Evolutionary conservation across 2,888 invertebrate species (phyloP), one percentile per base, ranked within the genome.

Genomic region (Caenorhabditis japonica): DNA sequence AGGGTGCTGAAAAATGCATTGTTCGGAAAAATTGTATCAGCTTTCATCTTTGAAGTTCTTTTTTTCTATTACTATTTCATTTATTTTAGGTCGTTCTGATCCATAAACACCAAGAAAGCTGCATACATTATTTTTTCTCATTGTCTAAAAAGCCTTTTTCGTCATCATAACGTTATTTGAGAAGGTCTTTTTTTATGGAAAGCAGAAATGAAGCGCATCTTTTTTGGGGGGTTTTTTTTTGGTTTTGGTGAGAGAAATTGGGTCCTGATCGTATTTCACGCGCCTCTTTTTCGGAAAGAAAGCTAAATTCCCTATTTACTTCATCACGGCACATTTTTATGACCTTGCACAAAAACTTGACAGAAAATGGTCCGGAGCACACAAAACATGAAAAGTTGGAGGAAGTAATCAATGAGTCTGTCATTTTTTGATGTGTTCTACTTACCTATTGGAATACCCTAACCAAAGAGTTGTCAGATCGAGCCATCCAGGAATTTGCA

Each of bases 391-490:
- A n/a, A n/a, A n/a, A n/a, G n/a, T n/a, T n/a, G n/a, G n/a, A n/a
- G n/a, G n/a, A n/a, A n/a, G n/a, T n/a, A n/a, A n/a, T n/a, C n/a
- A 43, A 13, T 36, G 5, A 43, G 30, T 21, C 19, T 30, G 5
- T 7, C 17, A 8, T 36, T 21, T 46, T 41, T 55, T 55, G 64
- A 64, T 41, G 64, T 17, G 15, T 12, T 30, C 4, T 17, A 46
- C 39, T 51, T 39, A 83, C 84, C 90, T 90, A 87, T 91, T 97
- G 90, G 97, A 95, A 90, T 99, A 99, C 49, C 97, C 97, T 62
- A 99, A 91, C 97, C 97, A 99, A 1, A 87, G 70, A 7, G 76
- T 59, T 10, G 86, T 59, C 3, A 69, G 56, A 56, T 86, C 85
- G 17, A 86, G 64, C 84, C 85, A 86, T 27, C 70, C 64, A 0